Base-by-base conservation (phyloP, 1,140 invertebrate species). In the Orius insidiosus region DNA sequence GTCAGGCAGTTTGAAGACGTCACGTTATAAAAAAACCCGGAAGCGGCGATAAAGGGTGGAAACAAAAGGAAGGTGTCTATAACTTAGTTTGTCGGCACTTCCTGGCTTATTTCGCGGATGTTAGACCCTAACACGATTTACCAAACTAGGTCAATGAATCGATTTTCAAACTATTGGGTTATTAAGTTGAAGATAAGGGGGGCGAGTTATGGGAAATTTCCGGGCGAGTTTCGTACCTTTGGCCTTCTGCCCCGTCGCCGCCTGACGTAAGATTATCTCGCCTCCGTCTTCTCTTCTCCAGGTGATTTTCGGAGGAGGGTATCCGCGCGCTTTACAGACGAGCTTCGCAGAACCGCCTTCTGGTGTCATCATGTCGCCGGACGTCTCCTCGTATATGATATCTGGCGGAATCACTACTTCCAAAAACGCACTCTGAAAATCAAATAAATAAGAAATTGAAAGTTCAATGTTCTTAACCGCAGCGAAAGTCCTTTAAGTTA, bases 401-500 rank as follows among this genome's bases (percentile, higher is more conserved):
- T 87, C 84, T 6, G 84, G 84, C 6, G 84, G 82, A 53, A 87
- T 79, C 11, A 85, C 80, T 11, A 89, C 81, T 38, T 86, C 77
- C 53, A 89, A 64, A 55, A 72, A 73, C 8, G 81, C 81, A 62
- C 84, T 77, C 57, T 59, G 49, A 33, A 48, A 15, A 32, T 6
- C 39, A 43, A 48, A 4, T 24, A 24, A 24, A n/a, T n/a, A 24
- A 24, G 7, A 24, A 4, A 3, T n/a, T n/a, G n/a, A 24, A 24
- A 24, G 24, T 24, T 24, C 3, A 24, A 24, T 24, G 24, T 24
- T 7, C 7, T 24, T 24, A 24, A 24, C 24, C 24, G 24, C 24
- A 24, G 7, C 3, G 7, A 7, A 7, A 24, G 3, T 24, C 24
- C 3, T 24, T 7, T 24, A 24, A 24, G 24, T 24, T 4, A 24